phyloP scores from a whole-genome alignment of 2,888 invertebrate species.

The Ashinkailepas kermadecensis region DNA sequence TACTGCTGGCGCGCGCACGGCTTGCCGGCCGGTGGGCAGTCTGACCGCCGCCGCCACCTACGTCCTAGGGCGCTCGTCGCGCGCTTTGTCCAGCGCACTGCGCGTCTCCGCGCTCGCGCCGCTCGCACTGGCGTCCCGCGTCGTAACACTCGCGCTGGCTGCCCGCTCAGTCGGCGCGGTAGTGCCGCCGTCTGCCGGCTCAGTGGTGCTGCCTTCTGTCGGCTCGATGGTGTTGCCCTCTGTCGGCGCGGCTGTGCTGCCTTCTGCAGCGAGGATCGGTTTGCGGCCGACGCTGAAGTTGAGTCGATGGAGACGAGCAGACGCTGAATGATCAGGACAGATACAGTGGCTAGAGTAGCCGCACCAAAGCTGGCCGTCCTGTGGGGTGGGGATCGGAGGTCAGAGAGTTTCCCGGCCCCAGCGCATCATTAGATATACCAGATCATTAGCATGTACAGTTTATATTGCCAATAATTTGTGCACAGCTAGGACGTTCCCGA shows the following conservation, averaged over 20 bases:
- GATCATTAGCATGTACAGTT: too few relatives aligned
- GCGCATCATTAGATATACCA: too few relatives aligned
- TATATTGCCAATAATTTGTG: too few relatives aligned
- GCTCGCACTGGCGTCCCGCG: not conserved
- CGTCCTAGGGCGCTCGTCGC: slow-evolving; percentile 8
- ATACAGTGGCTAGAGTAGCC: not conserved
- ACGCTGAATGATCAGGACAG: not conserved
- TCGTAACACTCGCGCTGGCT: not conserved
- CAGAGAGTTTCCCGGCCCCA: not conserved
- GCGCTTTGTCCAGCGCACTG: not conserved
- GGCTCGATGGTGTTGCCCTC: not conserved
- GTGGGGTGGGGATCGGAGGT: not conserved
- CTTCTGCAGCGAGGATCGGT: not conserved
- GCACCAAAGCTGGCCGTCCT: slow-evolving; percentile 12
- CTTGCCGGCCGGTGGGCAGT: not conserved
- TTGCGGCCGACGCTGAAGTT: too few relatives aligned
- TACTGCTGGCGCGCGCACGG: not conserved
- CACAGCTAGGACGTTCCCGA: too few relatives aligned
- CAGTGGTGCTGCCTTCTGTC: not conserved
- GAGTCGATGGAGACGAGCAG: not conserved
- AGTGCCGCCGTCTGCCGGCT: not conserved
- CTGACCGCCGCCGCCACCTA: not conserved
- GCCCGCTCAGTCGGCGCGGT: not conserved
- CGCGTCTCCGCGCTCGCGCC: not conserved
- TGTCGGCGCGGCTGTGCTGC: not conserved